These are phyloP conservation scores for Takifugu rubripes DNA, from an alignment of 2,797 vertebrate species.

Conservation along the genomic window DNA sequence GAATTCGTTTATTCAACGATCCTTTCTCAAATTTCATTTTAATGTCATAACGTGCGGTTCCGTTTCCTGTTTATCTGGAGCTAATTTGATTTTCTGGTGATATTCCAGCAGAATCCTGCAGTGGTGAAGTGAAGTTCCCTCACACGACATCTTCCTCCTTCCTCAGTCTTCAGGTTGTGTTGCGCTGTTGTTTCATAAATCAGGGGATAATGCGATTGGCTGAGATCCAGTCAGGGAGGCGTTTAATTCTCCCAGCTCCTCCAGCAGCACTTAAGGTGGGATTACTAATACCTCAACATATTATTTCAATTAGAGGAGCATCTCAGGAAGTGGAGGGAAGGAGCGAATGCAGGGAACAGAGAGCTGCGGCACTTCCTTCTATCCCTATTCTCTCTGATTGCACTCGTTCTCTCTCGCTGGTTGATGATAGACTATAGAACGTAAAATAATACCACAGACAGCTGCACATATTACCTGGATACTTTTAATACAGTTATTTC, in stretches of 20 bases:
- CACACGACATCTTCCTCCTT: no score
- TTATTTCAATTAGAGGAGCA: slow-evolving; percentile 67
- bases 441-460: no score
- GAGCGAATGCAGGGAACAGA: slow-evolving; percentile 18
- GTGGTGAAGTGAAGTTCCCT: no score
- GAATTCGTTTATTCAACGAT: no score
- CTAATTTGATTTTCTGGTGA: no score
- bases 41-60: no score
- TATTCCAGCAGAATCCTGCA: no score
- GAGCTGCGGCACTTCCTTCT: neutral
- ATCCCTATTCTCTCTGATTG: slow-evolving; percentile 1
- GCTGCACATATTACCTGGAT: no score
- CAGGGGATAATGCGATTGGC: slow-evolving; percentile 73
- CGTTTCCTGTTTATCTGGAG: no score
- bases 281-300: slow-evolving; percentile 71
- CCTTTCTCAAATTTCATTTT: no score
- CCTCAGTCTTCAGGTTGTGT: slow-evolving; percentile 58
- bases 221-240: slow-evolving; percentile 65
- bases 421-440: no score
- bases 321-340: slow-evolving; percentile 35
- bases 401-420: neutral
- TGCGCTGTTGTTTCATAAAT: slow-evolving; percentile 73
- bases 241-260: slow-evolving; percentile 69
- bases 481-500: no score
- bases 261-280: slow-evolving; percentile 69